Percentiles rank a stretch among this genome's conserved stretches.
Conservation (phyloP, 2,888 invertebrate species). For the Villa cingulata region DNA sequence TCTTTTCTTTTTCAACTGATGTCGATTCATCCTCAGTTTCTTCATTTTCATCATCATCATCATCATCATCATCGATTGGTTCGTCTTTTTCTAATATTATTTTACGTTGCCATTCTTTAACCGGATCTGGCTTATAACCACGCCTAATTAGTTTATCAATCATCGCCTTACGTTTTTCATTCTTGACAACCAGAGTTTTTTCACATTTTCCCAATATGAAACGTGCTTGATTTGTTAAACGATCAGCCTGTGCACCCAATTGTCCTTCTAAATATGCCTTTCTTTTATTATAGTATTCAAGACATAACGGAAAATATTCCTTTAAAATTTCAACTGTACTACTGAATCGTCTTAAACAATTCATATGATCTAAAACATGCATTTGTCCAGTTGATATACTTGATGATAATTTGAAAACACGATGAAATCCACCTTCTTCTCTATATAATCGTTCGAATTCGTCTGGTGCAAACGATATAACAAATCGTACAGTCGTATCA, state of each 20-base stretch:
- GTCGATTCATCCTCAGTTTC: slow-evolving; percentile 26
- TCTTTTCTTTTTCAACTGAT: slow-evolving; percentile 24
- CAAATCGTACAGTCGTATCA: slow-evolving; percentile 85
- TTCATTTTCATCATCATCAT: slow-evolving; percentile 36
- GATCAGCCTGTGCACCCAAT: slow-evolving; percentile 76
- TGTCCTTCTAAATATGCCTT: slow-evolving; percentile 84
- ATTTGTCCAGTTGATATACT: slow-evolving; percentile 67
- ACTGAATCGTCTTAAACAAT: slow-evolving; percentile 56
- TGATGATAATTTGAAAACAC: slow-evolving; percentile 81
- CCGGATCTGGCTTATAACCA: slow-evolving; percentile 55
- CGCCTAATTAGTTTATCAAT: slow-evolving; percentile 69
- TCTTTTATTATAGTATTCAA: slow-evolving; percentile 68
- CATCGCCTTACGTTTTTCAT: slow-evolving; percentile 83
- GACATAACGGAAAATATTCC: slow-evolving; percentile 70
- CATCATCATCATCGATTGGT: slow-evolving; percentile 31
- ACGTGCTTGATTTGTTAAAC: slow-evolving; percentile 80
- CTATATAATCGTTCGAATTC: slow-evolving; percentile 53
- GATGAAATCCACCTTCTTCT: slow-evolving; percentile 85
- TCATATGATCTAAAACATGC: slow-evolving; percentile 61
- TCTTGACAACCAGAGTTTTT: slow-evolving; percentile 72
- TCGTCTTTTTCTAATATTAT: slow-evolving; percentile 43
- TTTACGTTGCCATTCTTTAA: slow-evolving; percentile 51
- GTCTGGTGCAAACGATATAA: slow-evolving; percentile 60
- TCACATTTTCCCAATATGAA: slow-evolving; percentile 97
- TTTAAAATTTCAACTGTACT: slow-evolving; percentile 63